Percentiles rank a stretch among this genome's conserved stretches.
Conservation (phyloP, 2,888 invertebrate genomes). For the Drosophila ezoana region DNA sequence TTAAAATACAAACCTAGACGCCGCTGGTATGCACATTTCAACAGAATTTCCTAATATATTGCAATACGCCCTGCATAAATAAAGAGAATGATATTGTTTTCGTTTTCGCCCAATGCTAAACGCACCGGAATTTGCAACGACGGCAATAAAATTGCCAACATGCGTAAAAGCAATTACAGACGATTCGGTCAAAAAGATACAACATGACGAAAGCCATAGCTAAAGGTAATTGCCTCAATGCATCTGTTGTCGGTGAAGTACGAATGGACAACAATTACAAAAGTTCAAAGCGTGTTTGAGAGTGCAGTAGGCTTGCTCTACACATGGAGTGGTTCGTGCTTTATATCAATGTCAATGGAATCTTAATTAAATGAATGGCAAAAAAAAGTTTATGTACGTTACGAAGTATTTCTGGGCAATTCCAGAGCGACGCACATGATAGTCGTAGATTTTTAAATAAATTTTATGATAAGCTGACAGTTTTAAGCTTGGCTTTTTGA, state of each 20-base stretch:
- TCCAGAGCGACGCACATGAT: background rate
- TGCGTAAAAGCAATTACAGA: slow-evolving; percentile 20
- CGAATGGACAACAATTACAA: slow-evolving; percentile 2
- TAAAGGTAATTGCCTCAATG: slow-evolving; percentile 1
- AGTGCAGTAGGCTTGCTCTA: slow-evolving; percentile 4
- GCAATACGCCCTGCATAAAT: slow-evolving; percentile 83
- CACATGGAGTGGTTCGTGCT: slow-evolving; percentile 1
- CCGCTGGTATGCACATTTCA: slow-evolving; percentile 84
- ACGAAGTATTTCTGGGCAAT: background rate
- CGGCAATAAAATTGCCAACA: slow-evolving; percentile 13
- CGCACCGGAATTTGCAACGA: slow-evolving; percentile 17
- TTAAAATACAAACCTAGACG: slow-evolving; percentile 82
- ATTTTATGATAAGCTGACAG: too few relatives aligned
- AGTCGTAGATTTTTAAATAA: background rate
- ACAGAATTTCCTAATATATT: slow-evolving; percentile 84
- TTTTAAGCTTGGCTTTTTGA: too few relatives aligned
- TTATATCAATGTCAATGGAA: slow-evolving; percentile 4
- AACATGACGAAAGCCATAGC: background rate
- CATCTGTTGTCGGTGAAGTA: slow-evolving; percentile 21
- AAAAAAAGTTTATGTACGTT: background rate
- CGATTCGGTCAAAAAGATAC: background rate
- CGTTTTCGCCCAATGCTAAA: slow-evolving; percentile 31
- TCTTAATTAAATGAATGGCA: background rate
- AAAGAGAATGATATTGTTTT: slow-evolving; percentile 61
- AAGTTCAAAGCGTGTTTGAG: slow-evolving; percentile 1